Percentiles rank a stretch among this genome's conserved stretches.
Conservation (phyloP, 2,113 vertebrate genomes). For the Naja naja region DNA sequence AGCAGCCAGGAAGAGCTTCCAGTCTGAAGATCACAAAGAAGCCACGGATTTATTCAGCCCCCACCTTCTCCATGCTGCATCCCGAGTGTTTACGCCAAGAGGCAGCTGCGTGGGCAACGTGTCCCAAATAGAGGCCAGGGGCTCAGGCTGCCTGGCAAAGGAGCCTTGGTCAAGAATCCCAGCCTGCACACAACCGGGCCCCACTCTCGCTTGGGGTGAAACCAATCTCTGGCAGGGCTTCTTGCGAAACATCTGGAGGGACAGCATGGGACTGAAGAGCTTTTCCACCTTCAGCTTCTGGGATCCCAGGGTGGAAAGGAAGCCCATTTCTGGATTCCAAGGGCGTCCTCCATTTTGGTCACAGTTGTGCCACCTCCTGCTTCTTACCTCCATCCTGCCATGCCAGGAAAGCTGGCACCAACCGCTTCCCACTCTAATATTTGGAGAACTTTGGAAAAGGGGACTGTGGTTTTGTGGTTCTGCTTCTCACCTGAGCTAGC, state of each 20-base stretch:
- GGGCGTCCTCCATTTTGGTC: neutral
- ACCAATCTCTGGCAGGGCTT: neutral
- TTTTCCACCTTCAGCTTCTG: neutral
- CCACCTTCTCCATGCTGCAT: neutral
- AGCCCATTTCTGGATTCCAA: neutral
- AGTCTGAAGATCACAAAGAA: neutral
- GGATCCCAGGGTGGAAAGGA: neutral
- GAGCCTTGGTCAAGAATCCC: neutral
- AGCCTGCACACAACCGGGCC: neutral
- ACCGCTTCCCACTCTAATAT: neutral
- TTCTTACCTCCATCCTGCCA: neutral
- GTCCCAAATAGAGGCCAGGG: neutral
- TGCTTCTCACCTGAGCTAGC: neutral
- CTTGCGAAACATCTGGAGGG: neutral
- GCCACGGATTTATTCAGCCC: neutral
- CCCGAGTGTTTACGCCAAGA: neutral
- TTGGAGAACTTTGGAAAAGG: neutral
- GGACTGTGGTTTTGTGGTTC: neutral
- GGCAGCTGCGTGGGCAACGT: neutral
- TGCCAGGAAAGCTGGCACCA: neutral
- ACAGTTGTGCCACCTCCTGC: neutral
- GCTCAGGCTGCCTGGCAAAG: neutral
- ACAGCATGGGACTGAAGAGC: neutral
- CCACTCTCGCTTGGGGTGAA: neutral
- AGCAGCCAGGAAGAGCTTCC: neutral